A percentile compares a stretch with the other conserved stretches of the same genome.
These are phyloP conservation scores for Bruchidius siliquastri DNA, from an alignment of 2,888 invertebrate species.

Conservation along the genomic window DNA sequence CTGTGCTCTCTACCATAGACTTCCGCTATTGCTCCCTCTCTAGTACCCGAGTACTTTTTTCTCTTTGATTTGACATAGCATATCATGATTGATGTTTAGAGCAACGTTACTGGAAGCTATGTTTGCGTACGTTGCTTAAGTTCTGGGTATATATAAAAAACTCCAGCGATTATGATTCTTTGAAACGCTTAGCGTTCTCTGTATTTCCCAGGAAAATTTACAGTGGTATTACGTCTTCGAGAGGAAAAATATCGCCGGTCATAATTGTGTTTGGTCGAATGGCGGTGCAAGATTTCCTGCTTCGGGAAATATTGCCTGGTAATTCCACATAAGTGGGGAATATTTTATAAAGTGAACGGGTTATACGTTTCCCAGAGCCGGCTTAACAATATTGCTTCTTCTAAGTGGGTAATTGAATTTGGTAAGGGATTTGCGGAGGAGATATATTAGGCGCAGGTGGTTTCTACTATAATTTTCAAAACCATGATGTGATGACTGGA, in stretches of 20 bases:
- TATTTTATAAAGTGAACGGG: constrained; percentile 1
- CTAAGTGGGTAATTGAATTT: neutral
- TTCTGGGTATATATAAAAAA: neutral
- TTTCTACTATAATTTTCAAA: neutral
- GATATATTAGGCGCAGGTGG: neutral
- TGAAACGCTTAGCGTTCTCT: neutral
- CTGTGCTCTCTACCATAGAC: no score
- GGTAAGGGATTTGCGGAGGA: neutral
- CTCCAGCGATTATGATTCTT: neutral
- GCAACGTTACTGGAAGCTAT: no score
- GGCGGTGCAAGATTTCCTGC: neutral
- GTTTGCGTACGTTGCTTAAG: no score
- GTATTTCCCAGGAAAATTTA: neutral
- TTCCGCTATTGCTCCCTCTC: no score
- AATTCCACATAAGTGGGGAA: constrained; percentile 5
- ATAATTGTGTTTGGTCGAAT: constrained; percentile 2
- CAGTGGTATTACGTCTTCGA: neutral
- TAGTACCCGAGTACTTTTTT: no score
- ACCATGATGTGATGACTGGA: no score
- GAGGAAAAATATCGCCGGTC: neutral
- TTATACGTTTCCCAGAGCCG: neutral
- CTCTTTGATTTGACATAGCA: no score
- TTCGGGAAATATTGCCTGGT: constrained; percentile 3
- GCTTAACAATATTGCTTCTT: neutral
- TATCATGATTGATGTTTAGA: no score